phyloP scores from a whole-genome alignment of 2,113 vertebrate species.

The Phalacrocorax brasilianus region DNA sequence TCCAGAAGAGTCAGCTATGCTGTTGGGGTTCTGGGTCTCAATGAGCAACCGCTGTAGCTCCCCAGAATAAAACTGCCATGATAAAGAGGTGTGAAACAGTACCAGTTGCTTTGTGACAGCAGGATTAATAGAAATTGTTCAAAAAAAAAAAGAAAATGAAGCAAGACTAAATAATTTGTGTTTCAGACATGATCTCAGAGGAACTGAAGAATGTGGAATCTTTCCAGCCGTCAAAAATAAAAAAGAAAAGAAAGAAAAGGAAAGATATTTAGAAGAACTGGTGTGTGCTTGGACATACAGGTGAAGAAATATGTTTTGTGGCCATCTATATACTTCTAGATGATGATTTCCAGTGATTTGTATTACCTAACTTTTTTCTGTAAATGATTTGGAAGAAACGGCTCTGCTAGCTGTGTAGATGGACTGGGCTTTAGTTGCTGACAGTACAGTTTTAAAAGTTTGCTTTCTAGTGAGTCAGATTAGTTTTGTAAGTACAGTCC shows the following conservation, averaged over 20 bases:
- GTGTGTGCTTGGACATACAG: background rate
- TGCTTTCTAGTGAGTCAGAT: background rate
- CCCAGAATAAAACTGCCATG: background rate
- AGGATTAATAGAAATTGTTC: background rate
- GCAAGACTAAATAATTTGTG: background rate
- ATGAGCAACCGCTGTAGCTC: background rate
- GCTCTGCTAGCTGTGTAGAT: background rate
- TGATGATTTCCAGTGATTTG: background rate
- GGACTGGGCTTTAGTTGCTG: background rate
- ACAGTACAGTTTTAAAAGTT: background rate
- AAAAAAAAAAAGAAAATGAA: background rate
- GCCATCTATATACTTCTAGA: background rate
- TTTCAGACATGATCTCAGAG: background rate
- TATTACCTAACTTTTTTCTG: background rate
- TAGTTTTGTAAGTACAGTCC: background rate
- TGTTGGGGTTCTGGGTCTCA: background rate
- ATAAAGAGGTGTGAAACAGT: constrained; percentile 11
- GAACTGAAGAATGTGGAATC: background rate
- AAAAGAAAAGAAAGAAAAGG: background rate
- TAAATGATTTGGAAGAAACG: background rate
- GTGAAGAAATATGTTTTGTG: background rate
- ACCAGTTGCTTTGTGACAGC: constrained; percentile 6
- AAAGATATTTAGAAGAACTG: background rate
- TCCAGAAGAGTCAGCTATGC: background rate
- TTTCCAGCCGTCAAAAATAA: background rate